These are phyloP conservation scores for Drosophila nr. perissopoda DNA, from an alignment of 2,888 invertebrate species.

Conservation along the genomic window DNA sequence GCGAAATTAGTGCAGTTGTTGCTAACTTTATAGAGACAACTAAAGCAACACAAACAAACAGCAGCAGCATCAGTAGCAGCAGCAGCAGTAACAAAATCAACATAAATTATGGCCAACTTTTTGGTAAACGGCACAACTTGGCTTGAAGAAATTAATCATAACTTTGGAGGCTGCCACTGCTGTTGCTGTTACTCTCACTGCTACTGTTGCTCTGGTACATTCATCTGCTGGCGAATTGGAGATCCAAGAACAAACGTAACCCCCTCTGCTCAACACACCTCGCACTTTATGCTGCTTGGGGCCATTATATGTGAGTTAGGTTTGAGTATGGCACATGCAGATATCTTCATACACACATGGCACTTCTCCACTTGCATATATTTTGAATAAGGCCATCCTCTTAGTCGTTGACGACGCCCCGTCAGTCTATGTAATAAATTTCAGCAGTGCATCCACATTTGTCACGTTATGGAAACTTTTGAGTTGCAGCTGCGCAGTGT, in stretches of 20 bases:
- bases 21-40: constrained; percentile 59
- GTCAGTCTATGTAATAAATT: constrained; percentile 64
- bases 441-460: constrained; percentile 58
- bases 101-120: constrained; percentile 59
- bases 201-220: constrained; percentile 26
- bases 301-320: constrained; percentile 74
- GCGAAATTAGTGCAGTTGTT: constrained; percentile 56
- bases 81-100: constrained; percentile 28
- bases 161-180: constrained; percentile 65
- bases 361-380: constrained; percentile 42
- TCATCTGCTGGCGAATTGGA: constrained; percentile 41
- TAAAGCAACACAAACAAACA: constrained; percentile 2
- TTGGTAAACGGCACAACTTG: constrained; percentile 73
- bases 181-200: constrained; percentile 30
- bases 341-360: constrained; percentile 14
- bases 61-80: background rate
- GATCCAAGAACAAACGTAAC: constrained; percentile 30
- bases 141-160: constrained; percentile 79
- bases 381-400: constrained; percentile 29
- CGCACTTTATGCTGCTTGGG: constrained; percentile 23
- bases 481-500: constrained; percentile 51
- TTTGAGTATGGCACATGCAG: constrained; percentile 21
- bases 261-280: constrained; percentile 1
- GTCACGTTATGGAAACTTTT: constrained; percentile 59
- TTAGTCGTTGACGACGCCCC: constrained; percentile 3